Conservation (phyloP, 2,797 vertebrate genomes). For the Anolis apletophallus region DNA sequence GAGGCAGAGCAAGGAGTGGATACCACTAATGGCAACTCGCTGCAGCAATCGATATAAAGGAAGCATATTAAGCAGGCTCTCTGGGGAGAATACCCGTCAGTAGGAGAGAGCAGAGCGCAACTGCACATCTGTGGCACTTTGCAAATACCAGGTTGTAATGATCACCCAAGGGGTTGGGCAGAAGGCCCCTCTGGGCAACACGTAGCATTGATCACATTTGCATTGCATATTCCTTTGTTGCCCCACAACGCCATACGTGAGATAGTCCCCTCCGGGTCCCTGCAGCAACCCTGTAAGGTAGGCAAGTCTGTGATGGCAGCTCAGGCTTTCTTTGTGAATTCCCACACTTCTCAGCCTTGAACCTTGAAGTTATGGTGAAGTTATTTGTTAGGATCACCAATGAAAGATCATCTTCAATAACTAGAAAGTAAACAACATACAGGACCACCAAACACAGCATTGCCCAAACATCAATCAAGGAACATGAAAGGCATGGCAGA, state of each 20-base stretch:
- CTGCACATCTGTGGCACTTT: slow-evolving; percentile 34
- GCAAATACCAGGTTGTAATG: slow-evolving; percentile 65
- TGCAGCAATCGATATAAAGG: slow-evolving; percentile 68
- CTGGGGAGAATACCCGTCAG: slow-evolving; percentile 65
- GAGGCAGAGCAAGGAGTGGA: slow-evolving; percentile 49
- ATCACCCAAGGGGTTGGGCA: slow-evolving; percentile 52
- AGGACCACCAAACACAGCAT: no score
- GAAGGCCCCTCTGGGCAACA: slow-evolving; percentile 47
- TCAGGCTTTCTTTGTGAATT: background rate
- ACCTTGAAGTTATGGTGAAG: background rate
- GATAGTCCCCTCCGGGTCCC: background rate
- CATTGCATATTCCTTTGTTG: background rate
- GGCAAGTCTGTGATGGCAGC: background rate
- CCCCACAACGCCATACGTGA: background rate
- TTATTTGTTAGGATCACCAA: background rate
- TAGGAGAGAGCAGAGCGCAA: slow-evolving; percentile 53
- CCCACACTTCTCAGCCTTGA: background rate
- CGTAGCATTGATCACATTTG: slow-evolving; percentile 44
- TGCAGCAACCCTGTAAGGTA: background rate
- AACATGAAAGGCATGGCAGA: no score
- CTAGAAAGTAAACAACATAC: background rate
- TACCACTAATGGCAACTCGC: slow-evolving; percentile 63
- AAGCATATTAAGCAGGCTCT: slow-evolving; percentile 69
- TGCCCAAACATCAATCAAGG: no score
- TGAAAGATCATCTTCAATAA: background rate